phyloP scores from a whole-genome alignment of 2,888 invertebrate genomes.

The Aspidiotus rigidus region DNA sequence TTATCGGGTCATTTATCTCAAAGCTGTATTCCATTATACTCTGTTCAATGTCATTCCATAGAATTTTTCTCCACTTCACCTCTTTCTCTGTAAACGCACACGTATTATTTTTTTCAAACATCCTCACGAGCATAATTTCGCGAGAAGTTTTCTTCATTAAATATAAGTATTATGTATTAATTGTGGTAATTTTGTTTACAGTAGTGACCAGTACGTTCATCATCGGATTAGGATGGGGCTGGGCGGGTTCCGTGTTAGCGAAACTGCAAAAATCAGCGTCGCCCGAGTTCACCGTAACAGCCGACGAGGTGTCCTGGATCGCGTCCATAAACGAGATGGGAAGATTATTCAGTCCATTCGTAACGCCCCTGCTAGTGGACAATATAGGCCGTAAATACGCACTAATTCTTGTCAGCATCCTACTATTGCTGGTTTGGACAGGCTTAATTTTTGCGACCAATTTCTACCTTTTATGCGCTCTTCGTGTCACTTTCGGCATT shows the following conservation, averaged over 20 bases:
- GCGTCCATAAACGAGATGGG: slow-evolving; percentile 1
- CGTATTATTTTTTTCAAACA: too few relatives aligned
- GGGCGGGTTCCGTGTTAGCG: slow-evolving; percentile 1
- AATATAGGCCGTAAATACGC: slow-evolving; percentile 5
- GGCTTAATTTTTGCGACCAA: background rate
- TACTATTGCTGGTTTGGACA: background rate
- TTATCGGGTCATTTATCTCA: too few relatives aligned
- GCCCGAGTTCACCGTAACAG: background rate
- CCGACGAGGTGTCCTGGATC: slow-evolving; percentile 15
- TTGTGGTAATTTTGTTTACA: too few relatives aligned
- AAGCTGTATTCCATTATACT: too few relatives aligned
- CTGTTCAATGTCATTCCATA: too few relatives aligned
- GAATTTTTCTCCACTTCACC: too few relatives aligned
- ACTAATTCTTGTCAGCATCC: background rate
- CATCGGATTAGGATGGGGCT: slow-evolving; percentile 11
- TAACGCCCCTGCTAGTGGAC: slow-evolving; percentile 11
- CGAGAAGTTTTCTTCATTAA: too few relatives aligned
- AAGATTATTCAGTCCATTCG: background rate
- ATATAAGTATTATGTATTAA: too few relatives aligned
- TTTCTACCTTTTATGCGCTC: slow-evolving; percentile 32
- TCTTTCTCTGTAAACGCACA: too few relatives aligned
- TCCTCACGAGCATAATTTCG: too few relatives aligned
- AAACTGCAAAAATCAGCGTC: background rate
- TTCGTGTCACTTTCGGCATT: slow-evolving; percentile 37
- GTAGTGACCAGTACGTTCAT: background rate